Percentiles rank a stretch among this genome's conserved stretches.
These are phyloP conservation scores for Pseudobourletiella spinata DNA, from an alignment of 1,140 invertebrate genomes.

Conservation along the genomic window DNA sequence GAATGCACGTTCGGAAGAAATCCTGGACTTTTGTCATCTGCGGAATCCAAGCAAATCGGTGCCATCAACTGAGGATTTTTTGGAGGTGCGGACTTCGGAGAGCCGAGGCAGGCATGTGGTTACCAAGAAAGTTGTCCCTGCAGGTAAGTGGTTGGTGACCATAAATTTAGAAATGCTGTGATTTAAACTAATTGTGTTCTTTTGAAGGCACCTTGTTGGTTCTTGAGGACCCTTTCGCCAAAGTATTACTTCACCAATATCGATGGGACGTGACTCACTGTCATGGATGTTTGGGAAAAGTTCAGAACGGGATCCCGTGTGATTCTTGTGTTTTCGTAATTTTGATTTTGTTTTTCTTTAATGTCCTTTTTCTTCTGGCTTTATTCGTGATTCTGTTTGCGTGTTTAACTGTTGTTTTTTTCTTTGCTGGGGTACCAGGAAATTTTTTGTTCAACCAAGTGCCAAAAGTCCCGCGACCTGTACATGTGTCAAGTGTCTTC, in stretches of 20 bases:
- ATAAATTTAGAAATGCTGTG: background rate
- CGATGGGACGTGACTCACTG: slow-evolving; percentile 31
- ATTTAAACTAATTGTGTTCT: background rate
- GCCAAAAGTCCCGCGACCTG: background rate
- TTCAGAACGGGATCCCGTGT: slow-evolving; percentile 26
- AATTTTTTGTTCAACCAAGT: slow-evolving; percentile 11
- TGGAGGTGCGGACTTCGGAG: background rate
- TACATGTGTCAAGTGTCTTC: slow-evolving; percentile 17
- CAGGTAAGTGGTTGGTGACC: too few relatives aligned
- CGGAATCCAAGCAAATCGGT: background rate
- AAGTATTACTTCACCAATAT: slow-evolving; percentile 19
- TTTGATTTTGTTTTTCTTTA: background rate
- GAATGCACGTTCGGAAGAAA: background rate
- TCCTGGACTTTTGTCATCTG: background rate
- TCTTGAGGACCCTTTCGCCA: slow-evolving; percentile 30
- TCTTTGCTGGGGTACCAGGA: slow-evolving; percentile 1
- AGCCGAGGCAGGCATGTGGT: slow-evolving; percentile 10
- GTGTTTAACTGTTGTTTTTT: background rate
- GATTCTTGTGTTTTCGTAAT: slow-evolving; percentile 29
- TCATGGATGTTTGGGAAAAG: slow-evolving; percentile 19
- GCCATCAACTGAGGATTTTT: slow-evolving; percentile 13
- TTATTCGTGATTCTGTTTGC: background rate
- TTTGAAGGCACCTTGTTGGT: slow-evolving; percentile 20
- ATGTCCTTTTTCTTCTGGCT: too few relatives aligned
- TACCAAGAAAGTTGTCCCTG: slow-evolving; percentile 1